These are phyloP conservation scores for Sebastes iracundus DNA, from an alignment of 2,797 vertebrate species.

Conservation along the genomic window DNA sequence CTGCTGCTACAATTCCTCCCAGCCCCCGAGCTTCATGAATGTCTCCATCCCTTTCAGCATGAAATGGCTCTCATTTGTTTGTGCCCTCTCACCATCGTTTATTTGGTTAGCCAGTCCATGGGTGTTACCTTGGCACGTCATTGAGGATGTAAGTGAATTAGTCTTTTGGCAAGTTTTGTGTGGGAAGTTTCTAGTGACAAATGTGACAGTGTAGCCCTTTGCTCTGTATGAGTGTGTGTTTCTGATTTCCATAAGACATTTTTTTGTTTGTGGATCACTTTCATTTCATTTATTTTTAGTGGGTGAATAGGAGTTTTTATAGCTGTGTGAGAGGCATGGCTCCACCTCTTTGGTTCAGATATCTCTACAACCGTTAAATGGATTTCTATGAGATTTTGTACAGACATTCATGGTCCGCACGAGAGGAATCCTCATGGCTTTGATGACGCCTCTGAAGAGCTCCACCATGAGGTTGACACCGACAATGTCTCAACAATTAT, in stretches of 20 bases:
- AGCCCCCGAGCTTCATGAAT: conserved; percentile 45
- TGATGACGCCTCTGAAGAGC: too few species aligned
- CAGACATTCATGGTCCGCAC: not conserved
- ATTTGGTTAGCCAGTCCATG: conserved; percentile 57
- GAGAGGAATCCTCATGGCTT: not conserved
- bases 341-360: not conserved
- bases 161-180: conserved; percentile 40
- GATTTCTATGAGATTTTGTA: not conserved
- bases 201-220: not conserved
- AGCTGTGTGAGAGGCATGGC: too few species aligned
- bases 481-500: too few species aligned
- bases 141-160: conserved; percentile 56
- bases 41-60: conserved; percentile 22
- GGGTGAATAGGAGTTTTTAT: not conserved
- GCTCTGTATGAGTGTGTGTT: not conserved
- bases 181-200: conserved; percentile 6
- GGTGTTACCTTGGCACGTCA: conserved; percentile 47
- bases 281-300: not conserved
- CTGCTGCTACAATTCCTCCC: conserved; percentile 45
- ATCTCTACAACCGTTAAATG: not conserved
- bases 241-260: not conserved
- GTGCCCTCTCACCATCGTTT: conserved; percentile 35
- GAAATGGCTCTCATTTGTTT: conserved; percentile 59
- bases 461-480: not conserved
- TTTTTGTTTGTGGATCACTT: not conserved